Evolutionary conservation across 2,797 vertebrate genomes (phyloP).

Genomic region (Rhinogobio ventralis): DNA sequence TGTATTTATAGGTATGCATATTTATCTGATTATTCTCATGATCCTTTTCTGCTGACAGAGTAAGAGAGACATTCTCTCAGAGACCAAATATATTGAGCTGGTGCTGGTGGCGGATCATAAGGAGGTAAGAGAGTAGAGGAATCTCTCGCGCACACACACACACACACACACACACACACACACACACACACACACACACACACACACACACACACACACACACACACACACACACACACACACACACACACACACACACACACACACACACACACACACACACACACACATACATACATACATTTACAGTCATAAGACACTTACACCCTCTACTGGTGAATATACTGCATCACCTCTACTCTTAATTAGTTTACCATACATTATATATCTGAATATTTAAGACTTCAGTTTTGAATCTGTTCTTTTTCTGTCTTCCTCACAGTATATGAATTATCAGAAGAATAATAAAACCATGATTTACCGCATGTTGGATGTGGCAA

Average conservation of each 20-base stretch:
- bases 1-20: background rate
- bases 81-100: constrained; percentile 88
- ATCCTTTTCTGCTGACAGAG: constrained; percentile 64
- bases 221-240: background rate
- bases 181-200: background rate
- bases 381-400: background rate
- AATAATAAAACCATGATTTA: constrained; percentile 80
- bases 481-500: constrained; percentile 87
- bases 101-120: constrained; percentile 90
- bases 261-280: background rate
- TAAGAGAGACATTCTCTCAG: constrained; percentile 79
- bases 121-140: constrained; percentile 75
- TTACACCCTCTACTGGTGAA: constrained; percentile 18
- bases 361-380: background rate
- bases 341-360: background rate
- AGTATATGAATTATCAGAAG: constrained; percentile 80
- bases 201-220: background rate
- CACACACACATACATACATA: background rate
- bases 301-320: no score
- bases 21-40: background rate
- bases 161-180: background rate
- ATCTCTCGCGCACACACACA: background rate
- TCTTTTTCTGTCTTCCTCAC: constrained; percentile 28
- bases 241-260: no score
- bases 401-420: background rate